phyloP scores from a whole-genome alignment of 2,113 vertebrate species.

The Pterocles orientalis region DNA sequence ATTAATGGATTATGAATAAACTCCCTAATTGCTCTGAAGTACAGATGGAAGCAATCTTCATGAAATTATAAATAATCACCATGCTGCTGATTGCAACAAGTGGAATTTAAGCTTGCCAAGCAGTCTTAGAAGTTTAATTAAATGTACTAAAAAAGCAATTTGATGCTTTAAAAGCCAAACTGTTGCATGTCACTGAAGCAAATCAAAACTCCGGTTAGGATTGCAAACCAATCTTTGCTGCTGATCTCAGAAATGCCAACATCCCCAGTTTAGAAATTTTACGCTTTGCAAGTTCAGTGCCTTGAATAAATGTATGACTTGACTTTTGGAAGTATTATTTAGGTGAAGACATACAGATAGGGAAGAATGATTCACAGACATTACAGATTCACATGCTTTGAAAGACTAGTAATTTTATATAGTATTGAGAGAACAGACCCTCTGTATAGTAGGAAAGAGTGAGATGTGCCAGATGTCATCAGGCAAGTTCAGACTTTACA shows the following conservation, averaged over 20 bases:
- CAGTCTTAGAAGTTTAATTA: conserved; percentile 65
- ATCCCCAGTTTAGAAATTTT: not conserved
- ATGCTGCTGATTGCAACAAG: conserved; percentile 63
- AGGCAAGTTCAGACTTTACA: not conserved
- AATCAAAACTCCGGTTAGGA: conserved; percentile 46
- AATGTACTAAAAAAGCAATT: conserved; percentile 50
- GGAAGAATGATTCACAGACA: conserved; percentile 18
- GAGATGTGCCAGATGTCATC: conserved; percentile 2
- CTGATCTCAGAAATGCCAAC: conserved; percentile 7
- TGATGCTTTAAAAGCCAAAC: conserved; percentile 44
- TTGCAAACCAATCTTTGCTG: not conserved
- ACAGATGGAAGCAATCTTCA: conserved; percentile 49
- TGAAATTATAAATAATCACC: conserved; percentile 65
- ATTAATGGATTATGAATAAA: conserved; percentile 72
- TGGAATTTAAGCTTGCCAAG: conserved; percentile 49
- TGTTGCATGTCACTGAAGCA: conserved; percentile 46
- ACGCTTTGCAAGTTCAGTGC: not conserved
- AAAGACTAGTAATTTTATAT: conserved; percentile 17
- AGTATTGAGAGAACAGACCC: not conserved
- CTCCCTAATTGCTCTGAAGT: conserved; percentile 35
- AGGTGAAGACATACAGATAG: conserved; percentile 24
- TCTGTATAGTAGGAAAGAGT: not conserved
- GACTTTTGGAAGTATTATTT: conserved; percentile 6
- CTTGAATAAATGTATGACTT: not conserved
- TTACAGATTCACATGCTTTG: not conserved